Evolutionary conservation across 2,797 vertebrate genomes (phyloP).

Genomic region (Pitangus sulphuratus): DNA sequence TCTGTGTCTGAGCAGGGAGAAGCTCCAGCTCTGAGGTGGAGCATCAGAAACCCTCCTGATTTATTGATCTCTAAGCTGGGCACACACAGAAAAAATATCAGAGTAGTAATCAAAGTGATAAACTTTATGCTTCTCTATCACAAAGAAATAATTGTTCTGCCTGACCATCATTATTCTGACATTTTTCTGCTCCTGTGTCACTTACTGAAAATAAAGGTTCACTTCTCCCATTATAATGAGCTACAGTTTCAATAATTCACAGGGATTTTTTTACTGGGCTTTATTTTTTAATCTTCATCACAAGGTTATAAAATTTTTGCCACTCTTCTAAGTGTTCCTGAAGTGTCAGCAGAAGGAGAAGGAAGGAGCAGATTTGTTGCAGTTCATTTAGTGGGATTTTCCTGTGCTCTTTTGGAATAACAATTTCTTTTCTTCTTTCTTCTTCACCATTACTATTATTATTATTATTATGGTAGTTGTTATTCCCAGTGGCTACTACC

Average conservation of each 20-base stretch:
- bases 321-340: background rate
- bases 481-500: background rate
- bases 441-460: background rate
- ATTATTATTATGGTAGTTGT: rapidly evolving
- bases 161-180: constrained; percentile 41
- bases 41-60: background rate
- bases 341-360: background rate
- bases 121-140: constrained; percentile 31
- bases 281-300: constrained; percentile 17
- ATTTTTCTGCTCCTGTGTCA: constrained; percentile 44
- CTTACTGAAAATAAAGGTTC: constrained; percentile 59
- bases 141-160: constrained; percentile 56
- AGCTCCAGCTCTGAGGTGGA: background rate
- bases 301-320: background rate
- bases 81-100: background rate
- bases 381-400: background rate
- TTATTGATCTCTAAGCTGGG: background rate
- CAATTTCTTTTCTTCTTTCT: background rate
- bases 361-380: background rate
- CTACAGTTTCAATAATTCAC: constrained; percentile 64
- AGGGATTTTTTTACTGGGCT: background rate
- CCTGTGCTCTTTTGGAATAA: background rate
- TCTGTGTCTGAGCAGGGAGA: background rate
- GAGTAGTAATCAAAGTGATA: background rate
- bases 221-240: constrained; percentile 53